Evolutionary conservation across 2,113 vertebrate genomes (phyloP), one percentile per base, ranked within the genome.

Genomic region (Dermatemys mawii): DNA sequence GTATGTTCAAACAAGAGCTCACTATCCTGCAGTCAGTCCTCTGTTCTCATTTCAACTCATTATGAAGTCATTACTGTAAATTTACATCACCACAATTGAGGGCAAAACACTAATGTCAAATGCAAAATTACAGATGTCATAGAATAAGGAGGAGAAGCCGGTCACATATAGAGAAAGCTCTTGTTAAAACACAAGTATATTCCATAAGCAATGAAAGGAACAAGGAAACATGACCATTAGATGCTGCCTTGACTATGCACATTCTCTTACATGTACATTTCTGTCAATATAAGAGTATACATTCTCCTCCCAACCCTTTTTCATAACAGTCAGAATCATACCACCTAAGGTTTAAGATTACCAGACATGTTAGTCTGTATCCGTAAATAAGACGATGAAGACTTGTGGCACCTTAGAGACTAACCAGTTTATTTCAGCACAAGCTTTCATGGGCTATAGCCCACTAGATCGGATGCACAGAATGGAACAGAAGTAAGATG

Each of bases 1-100:
- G 29, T 17, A 4, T 57, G 14, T 29, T 83, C 44, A 86, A 60
- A 81, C 2, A 53, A 1, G 0, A 55, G n/a, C 60, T 46, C 53
- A 54, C 26, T 78, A 51, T 24, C 78, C 82, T 75, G 19, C 84
- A 78, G 60, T 60, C 86, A 76, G 50, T 88, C 12, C 48, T 49
- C 63, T 92, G 51, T 84, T 84, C 5, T 22, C 44, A 60, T n/a
- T 90, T 41, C 76, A 79, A 55, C 81, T 70, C 17, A 27, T 81
- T 78, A 78, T 35, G 55, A 81, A 85, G 41, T 88, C 78, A 54
- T 57, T 60, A 79, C 44, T 88, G 96, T 96, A 93, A 84, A 90
- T 48, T 6, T 84, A 49, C 82, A 93, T 84, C 90, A 63, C 13
- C 50, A 92, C 79, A 63, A 85, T 49, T 73, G 50, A 49, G 11